Percentiles rank a stretch among this genome's conserved stretches.
Conservation (phyloP, 2,797 vertebrate species). For the Tachyglossus aculeatus region DNA sequence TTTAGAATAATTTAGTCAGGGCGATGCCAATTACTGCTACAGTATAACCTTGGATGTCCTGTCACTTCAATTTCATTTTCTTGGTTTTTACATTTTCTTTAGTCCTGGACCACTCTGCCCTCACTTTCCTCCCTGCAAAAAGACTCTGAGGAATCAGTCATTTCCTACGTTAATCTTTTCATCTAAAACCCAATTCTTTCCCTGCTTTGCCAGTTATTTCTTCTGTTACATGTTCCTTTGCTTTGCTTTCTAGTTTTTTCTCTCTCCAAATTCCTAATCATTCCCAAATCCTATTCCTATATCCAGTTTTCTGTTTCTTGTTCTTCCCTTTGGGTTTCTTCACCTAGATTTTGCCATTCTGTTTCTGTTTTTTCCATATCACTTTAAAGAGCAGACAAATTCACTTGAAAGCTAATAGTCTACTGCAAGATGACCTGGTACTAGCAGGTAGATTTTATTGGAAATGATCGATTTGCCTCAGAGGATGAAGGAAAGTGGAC, state of each 20-base stretch:
- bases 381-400: constrained; percentile 3
- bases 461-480: constrained; percentile 10
- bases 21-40: no score
- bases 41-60: no score
- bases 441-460: not conserved
- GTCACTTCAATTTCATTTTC: no score
- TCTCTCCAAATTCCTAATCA: not conserved
- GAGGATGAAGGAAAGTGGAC: constrained; percentile 15
- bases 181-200: no score
- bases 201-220: no score
- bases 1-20: no score
- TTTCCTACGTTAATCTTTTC: no score
- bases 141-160: no score
- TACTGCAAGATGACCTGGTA: constrained; percentile 13
- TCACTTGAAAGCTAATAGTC: not conserved
- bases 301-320: not conserved
- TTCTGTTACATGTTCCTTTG: no score
- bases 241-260: no score
- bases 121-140: not conserved
- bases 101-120: not conserved
- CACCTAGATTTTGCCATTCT: not conserved
- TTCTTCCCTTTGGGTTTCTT: not conserved
- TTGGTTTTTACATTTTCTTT: not conserved
- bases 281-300: not conserved
- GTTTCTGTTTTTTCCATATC: not conserved